Evolutionary conservation across 2,888 invertebrate genomes (phyloP).

Genomic region (Dione vanillae): DNA sequence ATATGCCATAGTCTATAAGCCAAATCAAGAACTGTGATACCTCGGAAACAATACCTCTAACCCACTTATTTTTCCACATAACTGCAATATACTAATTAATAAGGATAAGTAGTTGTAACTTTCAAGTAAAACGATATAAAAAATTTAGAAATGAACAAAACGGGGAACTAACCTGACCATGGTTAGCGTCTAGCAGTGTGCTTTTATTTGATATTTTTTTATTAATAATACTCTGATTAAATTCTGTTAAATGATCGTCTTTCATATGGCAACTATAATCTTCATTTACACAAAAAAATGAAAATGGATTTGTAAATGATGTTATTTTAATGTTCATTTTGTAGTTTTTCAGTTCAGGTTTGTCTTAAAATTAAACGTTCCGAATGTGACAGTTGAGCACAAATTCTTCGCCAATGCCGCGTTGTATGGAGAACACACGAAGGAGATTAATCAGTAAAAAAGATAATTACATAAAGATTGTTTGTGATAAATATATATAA

Average conservation of each 20-base stretch:
- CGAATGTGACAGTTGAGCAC: too few species aligned
- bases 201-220: constrained; percentile 12
- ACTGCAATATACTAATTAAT: constrained; percentile 64
- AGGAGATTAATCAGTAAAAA: too few species aligned
- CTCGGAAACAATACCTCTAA: constrained; percentile 59
- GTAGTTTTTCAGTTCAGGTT: too few species aligned
- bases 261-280: constrained; percentile 35
- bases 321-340: constrained; percentile 58
- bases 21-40: constrained; percentile 61
- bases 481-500: too few species aligned
- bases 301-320: constrained; percentile 61
- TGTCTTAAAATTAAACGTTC: too few species aligned
- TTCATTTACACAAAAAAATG: constrained; percentile 59
- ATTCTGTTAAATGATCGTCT: not conserved
- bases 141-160: not conserved
- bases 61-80: constrained; percentile 61
- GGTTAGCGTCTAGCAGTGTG: constrained; percentile 50
- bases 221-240: constrained; percentile 28
- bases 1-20: constrained; percentile 64
- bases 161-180: constrained; percentile 60
- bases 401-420: too few species aligned
- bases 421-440: too few species aligned
- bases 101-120: not conserved
- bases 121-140: not conserved
- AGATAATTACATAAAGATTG: too few species aligned